Percentiles rank a stretch among this genome's conserved stretches.
phyloP scores from a whole-genome alignment of 2,113 vertebrate species.

The Cinclus cinclus region DNA sequence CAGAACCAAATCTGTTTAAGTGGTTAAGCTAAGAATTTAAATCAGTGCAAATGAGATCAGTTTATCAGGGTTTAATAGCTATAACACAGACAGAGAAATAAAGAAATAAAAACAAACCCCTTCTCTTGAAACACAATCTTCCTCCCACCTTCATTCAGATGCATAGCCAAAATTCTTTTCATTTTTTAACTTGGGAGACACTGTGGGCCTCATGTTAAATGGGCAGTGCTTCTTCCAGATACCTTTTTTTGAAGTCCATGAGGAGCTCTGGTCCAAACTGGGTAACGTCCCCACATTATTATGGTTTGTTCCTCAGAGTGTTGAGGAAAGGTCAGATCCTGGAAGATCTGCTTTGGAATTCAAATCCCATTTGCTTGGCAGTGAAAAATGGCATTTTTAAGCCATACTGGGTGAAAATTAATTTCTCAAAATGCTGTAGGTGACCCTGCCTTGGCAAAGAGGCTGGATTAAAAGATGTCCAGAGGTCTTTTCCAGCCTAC shows the following conservation, averaged over 20 bases:
- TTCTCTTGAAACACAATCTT: background rate
- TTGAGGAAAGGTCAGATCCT: background rate
- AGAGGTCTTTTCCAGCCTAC: background rate
- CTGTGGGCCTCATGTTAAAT: conserved; percentile 7
- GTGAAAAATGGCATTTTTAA: background rate
- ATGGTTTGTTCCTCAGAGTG: background rate
- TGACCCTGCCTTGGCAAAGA: background rate
- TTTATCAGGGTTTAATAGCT: conserved; percentile 42
- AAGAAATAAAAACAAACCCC: background rate
- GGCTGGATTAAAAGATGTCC: background rate
- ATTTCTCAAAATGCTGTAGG: background rate
- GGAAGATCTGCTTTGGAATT: background rate
- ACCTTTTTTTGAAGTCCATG: background rate
- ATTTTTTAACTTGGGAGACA: conserved; percentile 52
- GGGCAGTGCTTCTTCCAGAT: background rate
- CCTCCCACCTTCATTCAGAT: background rate
- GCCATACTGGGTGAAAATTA: background rate
- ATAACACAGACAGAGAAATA: background rate
- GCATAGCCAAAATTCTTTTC: conserved; percentile 42
- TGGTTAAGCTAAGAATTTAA: conserved; percentile 5
- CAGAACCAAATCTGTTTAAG: conserved; percentile 51
- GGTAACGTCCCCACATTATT: background rate
- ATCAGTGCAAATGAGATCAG: conserved; percentile 42
- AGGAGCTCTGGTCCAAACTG: background rate
- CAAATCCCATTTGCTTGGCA: background rate